Base-by-base conservation (phyloP, 2,797 vertebrate genomes). In the Chelidonichthys spinosus region DNA sequence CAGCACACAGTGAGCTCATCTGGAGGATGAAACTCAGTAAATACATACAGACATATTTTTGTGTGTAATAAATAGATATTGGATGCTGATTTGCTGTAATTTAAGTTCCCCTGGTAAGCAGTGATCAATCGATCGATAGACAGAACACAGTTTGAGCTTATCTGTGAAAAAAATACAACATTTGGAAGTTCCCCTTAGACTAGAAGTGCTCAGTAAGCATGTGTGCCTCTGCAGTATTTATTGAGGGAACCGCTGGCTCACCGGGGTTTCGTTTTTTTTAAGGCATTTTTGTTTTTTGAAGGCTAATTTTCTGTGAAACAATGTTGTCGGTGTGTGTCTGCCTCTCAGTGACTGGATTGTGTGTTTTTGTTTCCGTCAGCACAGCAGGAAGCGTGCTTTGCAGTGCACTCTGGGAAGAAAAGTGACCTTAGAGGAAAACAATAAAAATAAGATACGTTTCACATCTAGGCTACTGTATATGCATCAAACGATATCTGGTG, bases 321-420 rank as follows among this genome's bases (percentile, higher is more conserved):
- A 4, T 7, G 40, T 18, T 25, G 42, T 35, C 36, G 43, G 14
- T 50, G 62, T 40, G 49, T 13, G 25, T 25, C 55, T 64, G 54
- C 67, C 56, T 60, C 47, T 78, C 62, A 44, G 56, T 25, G 44
- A 68, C 49, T 63, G 50, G 44, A 58, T 18, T 25, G 59, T 53
- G 63, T 39, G 50, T 40, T 77, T 71, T 80, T 25, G 63, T 80
- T 83, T 81, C 69, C 67, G 49, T 65, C 55, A 46, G 61, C 75
- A 54, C 71, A 69, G 68, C 18, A 0, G 40, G 53, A 25, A 36
- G 62, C 72, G 78, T 79, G 66, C 52, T 85, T 58, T 54, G 44
- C 33, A 1, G 37, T 61, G 44, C 67, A 50, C 18, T 53, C 17
- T 65, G 33, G 58, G 50, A 80, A 56, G 13, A 46, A 50, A 54